These are phyloP conservation scores for Sialis lutaria DNA, from an alignment of 2,888 invertebrate genomes.

Conservation along the genomic window DNA sequence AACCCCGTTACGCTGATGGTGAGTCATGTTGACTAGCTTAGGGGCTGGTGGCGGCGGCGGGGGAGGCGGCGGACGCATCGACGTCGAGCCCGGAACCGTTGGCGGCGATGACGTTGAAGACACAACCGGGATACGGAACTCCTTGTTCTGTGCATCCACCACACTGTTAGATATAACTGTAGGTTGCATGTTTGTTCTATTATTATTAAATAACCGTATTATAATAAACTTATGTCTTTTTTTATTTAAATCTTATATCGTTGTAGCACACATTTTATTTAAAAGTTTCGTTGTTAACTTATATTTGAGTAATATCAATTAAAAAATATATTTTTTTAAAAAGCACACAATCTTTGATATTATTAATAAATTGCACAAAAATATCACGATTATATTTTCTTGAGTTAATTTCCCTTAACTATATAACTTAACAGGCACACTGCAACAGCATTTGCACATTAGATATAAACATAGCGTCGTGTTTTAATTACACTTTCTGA, in stretches of 20 bases:
- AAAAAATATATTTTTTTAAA: too few relatives aligned
- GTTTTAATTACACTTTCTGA: too few relatives aligned
- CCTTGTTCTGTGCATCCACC: slow-evolving; percentile 13
- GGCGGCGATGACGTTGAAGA: slow-evolving; percentile 5
- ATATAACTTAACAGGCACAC: too few relatives aligned
- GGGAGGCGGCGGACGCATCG: slow-evolving; percentile 39
- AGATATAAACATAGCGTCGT: too few relatives aligned
- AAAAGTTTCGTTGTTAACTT: too few relatives aligned
- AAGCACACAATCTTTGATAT: too few relatives aligned
- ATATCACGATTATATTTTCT: too few relatives aligned
- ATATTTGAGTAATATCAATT: too few relatives aligned
- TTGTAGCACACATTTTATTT: too few relatives aligned
- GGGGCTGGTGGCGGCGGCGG: slow-evolving; percentile 23
- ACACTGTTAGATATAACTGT: background rate
- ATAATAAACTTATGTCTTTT: background rate
- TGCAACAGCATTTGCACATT: too few relatives aligned
- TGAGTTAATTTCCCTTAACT: too few relatives aligned
- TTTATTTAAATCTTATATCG: background rate
- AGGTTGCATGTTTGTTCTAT: background rate
- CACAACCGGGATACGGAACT: slow-evolving; percentile 21
- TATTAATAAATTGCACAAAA: too few relatives aligned
- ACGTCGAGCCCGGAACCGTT: slow-evolving; percentile 13
- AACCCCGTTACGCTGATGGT: background rate
- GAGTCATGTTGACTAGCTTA: background rate
- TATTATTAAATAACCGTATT: background rate